phyloP scores from a whole-genome alignment of 2,113 vertebrate genomes.

The Rhinoderma darwinii region DNA sequence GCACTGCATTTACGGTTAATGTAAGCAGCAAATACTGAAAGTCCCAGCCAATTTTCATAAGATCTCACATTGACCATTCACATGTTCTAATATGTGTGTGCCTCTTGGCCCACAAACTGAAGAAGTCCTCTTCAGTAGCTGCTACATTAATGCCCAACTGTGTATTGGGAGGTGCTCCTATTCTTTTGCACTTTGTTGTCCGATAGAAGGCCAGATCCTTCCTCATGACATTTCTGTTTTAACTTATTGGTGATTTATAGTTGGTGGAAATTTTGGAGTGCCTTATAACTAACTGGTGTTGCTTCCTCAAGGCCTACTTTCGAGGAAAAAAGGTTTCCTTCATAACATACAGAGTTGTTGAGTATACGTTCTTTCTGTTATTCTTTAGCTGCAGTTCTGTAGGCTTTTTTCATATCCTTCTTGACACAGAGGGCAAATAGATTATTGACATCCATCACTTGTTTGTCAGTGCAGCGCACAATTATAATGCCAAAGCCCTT shows the following conservation, averaged over 20 bases:
- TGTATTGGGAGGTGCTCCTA: constrained; percentile 45
- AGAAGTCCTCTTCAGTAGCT: constrained; percentile 47
- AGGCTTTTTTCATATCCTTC: constrained; percentile 16
- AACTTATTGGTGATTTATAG: constrained; percentile 13
- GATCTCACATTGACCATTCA: background rate
- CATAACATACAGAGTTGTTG: background rate
- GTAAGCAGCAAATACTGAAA: constrained; percentile 13
- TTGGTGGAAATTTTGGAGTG: constrained; percentile 50
- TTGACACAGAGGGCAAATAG: constrained; percentile 16
- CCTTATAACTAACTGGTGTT: constrained; percentile 42
- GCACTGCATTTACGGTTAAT: background rate
- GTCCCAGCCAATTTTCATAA: constrained; percentile 29
- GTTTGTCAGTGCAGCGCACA: constrained; percentile 33
- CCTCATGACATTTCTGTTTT: constrained; percentile 57
- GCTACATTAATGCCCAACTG: constrained; percentile 50
- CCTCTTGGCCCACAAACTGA: constrained; percentile 51
- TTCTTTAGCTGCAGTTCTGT: background rate
- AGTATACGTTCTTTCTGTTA: constrained; percentile 8
- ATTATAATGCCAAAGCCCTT: constrained; percentile 47
- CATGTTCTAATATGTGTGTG: constrained; percentile 9
- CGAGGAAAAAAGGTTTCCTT: background rate
- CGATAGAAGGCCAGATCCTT: constrained; percentile 48
- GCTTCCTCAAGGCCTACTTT: constrained; percentile 36
- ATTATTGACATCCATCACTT: constrained; percentile 3
- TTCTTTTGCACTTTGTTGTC: constrained; percentile 56